These are phyloP conservation scores for Mandrillus leucophaeus DNA, from an alignment of 2,113 vertebrate species.

Conservation along the genomic window DNA sequence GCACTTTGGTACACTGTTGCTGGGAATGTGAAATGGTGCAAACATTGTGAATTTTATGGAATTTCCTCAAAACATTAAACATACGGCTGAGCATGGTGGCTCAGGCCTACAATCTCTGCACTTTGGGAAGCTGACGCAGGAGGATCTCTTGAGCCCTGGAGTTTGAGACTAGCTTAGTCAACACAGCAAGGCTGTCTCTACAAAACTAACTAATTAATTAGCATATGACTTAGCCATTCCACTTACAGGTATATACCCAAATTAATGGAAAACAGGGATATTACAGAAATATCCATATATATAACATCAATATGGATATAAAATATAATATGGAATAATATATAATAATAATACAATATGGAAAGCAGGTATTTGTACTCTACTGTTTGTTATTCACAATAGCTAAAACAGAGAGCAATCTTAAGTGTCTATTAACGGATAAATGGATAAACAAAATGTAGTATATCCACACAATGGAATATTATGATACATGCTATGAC, in stretches of 20 bases:
- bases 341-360: neutral
- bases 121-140: too few relatives aligned
- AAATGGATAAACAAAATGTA: neutral
- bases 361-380: neutral
- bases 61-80: neutral
- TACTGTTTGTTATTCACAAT: neutral
- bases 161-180: too few relatives aligned
- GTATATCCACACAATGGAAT: neutral
- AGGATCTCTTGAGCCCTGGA: too few relatives aligned
- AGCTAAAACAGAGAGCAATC: neutral
- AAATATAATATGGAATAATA: neutral
- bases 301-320: neutral
- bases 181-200: too few relatives aligned
- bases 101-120: too few relatives aligned
- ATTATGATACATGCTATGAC: neutral
- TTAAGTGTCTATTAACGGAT: neutral
- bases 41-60: neutral
- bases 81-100: neutral
- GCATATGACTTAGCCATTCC: neutral
- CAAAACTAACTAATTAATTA: neutral
- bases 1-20: too few relatives aligned
- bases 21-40: neutral
- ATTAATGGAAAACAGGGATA: neutral
- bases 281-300: neutral
- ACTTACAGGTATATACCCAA: neutral